Evolutionary conservation across 1,140 invertebrate species (phyloP).

Genomic region (Cyclargus thomasi): DNA sequence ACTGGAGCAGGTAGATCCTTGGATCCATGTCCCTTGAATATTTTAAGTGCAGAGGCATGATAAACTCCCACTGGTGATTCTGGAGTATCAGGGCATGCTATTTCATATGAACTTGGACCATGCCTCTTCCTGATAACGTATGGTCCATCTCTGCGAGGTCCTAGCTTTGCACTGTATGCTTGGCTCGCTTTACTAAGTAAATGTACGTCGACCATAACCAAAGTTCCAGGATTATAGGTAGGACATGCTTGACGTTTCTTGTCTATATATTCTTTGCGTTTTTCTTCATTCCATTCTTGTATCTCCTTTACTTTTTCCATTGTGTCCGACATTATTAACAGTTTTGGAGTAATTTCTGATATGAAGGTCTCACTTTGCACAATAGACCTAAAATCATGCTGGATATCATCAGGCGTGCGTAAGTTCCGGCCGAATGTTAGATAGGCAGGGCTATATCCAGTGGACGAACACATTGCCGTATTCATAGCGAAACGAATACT

Average conservation of each 20-base stretch:
- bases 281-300: slow-evolving; percentile 21
- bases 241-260: slow-evolving; percentile 9
- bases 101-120: slow-evolving; percentile 22
- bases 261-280: slow-evolving; percentile 24
- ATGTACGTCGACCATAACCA: slow-evolving; percentile 19
- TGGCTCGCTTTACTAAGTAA: slow-evolving; percentile 13
- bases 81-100: slow-evolving; percentile 9
- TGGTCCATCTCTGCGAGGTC: slow-evolving; percentile 24
- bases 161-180: slow-evolving; percentile 22
- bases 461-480: slow-evolving; percentile 14
- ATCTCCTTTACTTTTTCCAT: slow-evolving; percentile 22
- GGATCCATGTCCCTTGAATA: not conserved
- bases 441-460: slow-evolving; percentile 22
- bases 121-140: slow-evolving; percentile 19
- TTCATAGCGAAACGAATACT: slow-evolving; percentile 30
- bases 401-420: slow-evolving; percentile 17
- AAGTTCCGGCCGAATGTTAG: slow-evolving; percentile 25
- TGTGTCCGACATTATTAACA: slow-evolving; percentile 15
- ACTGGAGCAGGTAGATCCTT: not conserved
- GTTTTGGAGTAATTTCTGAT: slow-evolving; percentile 23
- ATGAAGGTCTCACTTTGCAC: slow-evolving; percentile 24
- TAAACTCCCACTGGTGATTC: slow-evolving; percentile 17
- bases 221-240: slow-evolving; percentile 18
- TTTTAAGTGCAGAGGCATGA: slow-evolving; percentile 25
- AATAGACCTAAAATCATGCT: slow-evolving; percentile 25